phyloP scores from a whole-genome alignment of 2,888 invertebrate species.

The Branchipolynoe longqiensis region DNA sequence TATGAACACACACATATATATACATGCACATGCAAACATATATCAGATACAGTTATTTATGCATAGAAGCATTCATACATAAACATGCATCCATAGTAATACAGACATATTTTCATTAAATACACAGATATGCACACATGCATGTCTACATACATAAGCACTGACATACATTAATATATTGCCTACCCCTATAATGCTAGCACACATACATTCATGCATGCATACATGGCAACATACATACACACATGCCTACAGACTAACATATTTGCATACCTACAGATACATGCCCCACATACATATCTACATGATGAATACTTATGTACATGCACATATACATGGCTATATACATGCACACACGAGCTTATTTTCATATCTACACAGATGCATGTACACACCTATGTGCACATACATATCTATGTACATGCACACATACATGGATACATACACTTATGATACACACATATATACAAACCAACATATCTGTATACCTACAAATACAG shows the following conservation, averaged over 20 bases:
- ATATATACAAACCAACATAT: neutral
- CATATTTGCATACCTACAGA: neutral
- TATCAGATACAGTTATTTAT: neutral
- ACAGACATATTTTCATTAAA: neutral
- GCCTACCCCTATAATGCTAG: neutral
- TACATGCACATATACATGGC: neutral
- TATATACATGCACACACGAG: neutral
- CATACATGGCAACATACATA: neutral
- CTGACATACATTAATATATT: neutral
- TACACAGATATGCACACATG: neutral
- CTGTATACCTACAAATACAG: neutral
- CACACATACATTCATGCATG: constrained; percentile 1
- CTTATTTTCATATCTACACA: neutral
- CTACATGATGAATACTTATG: neutral
- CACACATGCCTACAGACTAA: neutral
- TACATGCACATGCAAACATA: neutral
- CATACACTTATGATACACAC: constrained; percentile 12
- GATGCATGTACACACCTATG: neutral
- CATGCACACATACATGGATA: neutral
- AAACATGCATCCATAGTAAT: neutral
- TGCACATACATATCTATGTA: neutral
- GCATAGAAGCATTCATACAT: neutral
- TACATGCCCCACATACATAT: neutral
- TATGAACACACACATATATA: neutral
- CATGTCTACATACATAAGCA: neutral